Percentiles rank a stretch among this genome's conserved stretches.
phyloP scores from a whole-genome alignment of 1,140 invertebrate species.

The Globodera ellingtonae region DNA sequence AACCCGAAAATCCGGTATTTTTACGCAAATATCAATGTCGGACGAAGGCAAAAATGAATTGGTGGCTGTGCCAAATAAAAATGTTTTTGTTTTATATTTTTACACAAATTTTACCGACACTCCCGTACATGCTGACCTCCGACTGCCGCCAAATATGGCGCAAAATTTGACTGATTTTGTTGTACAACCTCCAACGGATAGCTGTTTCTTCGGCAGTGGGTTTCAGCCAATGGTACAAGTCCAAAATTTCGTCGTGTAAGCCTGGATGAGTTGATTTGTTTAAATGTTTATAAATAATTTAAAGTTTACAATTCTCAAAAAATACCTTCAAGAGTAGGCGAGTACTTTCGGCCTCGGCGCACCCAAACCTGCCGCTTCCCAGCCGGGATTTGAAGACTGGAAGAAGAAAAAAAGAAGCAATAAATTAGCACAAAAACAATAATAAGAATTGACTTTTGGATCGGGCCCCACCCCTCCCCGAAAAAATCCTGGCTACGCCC shows the following conservation, averaged over 20 bases:
- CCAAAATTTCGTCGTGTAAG: slow-evolving; percentile 56
- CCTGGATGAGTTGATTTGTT: not conserved
- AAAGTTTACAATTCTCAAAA: not conserved
- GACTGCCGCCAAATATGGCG: slow-evolving; percentile 17
- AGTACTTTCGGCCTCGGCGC: not conserved
- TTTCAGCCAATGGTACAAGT: slow-evolving; percentile 52
- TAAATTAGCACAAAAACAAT: not conserved
- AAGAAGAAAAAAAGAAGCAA: too few relatives aligned
- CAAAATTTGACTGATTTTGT: slow-evolving; percentile 18
- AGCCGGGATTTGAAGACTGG: not conserved
- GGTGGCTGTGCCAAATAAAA: slow-evolving; percentile 29
- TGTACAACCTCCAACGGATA: not conserved
- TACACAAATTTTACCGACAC: slow-evolving; percentile 8
- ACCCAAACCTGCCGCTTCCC: slow-evolving; percentile 3
- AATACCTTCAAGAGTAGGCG: not conserved
- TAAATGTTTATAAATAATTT: too few relatives aligned
- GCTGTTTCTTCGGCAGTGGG: slow-evolving; percentile 46
- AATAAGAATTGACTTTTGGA: too few relatives aligned
- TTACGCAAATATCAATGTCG: slow-evolving; percentile 41
- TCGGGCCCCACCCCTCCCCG: too few relatives aligned
- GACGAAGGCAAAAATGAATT: slow-evolving; percentile 41
- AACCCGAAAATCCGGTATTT: slow-evolving; percentile 8
- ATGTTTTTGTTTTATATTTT: not conserved
- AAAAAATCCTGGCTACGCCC: too few relatives aligned
- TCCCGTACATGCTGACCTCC: slow-evolving; percentile 21